Percentiles rank a stretch among this genome's conserved stretches.
These are phyloP conservation scores for Adrianichthys oophorus DNA, from an alignment of 2,797 vertebrate species.

Conservation along the genomic window DNA sequence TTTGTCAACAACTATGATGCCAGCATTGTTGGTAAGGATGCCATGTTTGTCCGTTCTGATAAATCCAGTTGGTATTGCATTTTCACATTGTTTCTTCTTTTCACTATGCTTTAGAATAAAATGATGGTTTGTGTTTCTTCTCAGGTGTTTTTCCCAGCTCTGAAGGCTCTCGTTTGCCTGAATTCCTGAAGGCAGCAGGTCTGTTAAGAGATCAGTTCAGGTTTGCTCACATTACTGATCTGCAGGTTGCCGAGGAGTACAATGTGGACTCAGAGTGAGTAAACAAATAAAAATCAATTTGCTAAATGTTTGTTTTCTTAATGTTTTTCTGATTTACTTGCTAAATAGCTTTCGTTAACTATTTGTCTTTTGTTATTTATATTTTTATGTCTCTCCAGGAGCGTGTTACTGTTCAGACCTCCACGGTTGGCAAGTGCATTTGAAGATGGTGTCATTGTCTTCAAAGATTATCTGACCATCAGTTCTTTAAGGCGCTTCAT, in stretches of 20 bases:
- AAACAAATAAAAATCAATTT: background rate
- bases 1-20: slow-evolving; percentile 73
- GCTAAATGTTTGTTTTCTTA: background rate
- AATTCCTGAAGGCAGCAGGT: slow-evolving; percentile 73
- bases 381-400: slow-evolving; percentile 38
- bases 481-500: slow-evolving; percentile 75
- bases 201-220: slow-evolving; percentile 76
- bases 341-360: too few species aligned
- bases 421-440: slow-evolving; percentile 72
- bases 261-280: slow-evolving; percentile 65
- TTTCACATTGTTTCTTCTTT: background rate
- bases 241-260: slow-evolving; percentile 46
- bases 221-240: slow-evolving; percentile 67
- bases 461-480: slow-evolving; percentile 61
- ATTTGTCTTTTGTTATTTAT: too few species aligned
- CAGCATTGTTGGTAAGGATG: slow-evolving; percentile 71
- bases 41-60: background rate
- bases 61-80: background rate
- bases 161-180: slow-evolving; percentile 48
- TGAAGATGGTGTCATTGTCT: slow-evolving; percentile 67
- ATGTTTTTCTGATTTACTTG: background rate
- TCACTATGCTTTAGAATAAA: too few species aligned
- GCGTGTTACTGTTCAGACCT: slow-evolving; percentile 73
- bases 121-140: slow-evolving; percentile 3
- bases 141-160: slow-evolving; percentile 72